phyloP scores from a whole-genome alignment of 2,888 invertebrate species.

The Lepidonotus clava region DNA sequence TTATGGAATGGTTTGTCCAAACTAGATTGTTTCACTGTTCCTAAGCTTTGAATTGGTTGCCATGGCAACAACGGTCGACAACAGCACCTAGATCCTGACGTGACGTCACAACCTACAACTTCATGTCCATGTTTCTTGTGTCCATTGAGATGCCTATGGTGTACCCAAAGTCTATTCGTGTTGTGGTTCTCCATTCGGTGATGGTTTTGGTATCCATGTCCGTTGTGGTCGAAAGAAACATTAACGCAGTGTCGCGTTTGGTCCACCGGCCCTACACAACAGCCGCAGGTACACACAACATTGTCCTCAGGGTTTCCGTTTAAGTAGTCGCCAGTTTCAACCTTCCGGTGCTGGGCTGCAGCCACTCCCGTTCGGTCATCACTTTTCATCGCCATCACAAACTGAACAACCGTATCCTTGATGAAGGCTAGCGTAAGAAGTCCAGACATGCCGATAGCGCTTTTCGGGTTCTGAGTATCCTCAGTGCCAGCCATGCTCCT shows the following conservation, averaged over 20 bases:
- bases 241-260: neutral
- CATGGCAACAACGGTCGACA: neutral
- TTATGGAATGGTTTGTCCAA: slow-evolving; percentile 13
- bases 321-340: neutral
- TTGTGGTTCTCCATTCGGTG: neutral
- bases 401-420: slow-evolving; percentile 28
- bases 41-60: neutral
- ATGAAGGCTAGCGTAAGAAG: slow-evolving; percentile 33
- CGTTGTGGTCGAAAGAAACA: neutral
- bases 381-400: slow-evolving; percentile 38
- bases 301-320: neutral
- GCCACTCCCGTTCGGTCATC: neutral
- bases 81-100: neutral
- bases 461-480: neutral
- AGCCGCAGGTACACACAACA: slow-evolving; percentile 36
- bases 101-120: neutral
- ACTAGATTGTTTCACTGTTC: neutral
- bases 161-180: no score
- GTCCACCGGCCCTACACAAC: neutral
- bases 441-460: neutral
- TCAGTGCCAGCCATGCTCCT: neutral
- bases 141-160: neutral
- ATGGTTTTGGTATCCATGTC: neutral
- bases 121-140: no score
- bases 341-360: neutral